A percentile compares a stretch with the other conserved stretches of the same genome.
These are phyloP conservation scores for Diplosoma virens DNA, from an alignment of 23 tunicate species.

Conservation along the genomic window DNA sequence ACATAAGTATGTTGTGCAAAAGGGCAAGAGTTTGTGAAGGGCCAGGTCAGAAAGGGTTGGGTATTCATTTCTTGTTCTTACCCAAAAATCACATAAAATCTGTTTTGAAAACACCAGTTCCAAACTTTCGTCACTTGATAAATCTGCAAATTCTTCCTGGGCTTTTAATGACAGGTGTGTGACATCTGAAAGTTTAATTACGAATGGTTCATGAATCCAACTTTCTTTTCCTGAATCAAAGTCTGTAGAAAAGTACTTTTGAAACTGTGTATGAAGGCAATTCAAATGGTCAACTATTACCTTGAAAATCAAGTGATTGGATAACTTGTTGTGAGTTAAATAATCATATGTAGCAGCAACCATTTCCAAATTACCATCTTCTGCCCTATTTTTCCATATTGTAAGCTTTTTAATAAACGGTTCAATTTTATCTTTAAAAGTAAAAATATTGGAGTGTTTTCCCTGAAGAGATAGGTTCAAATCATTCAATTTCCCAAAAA, in stretches of 20 bases:
- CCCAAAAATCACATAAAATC: too few relatives aligned
- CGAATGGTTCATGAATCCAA: background rate
- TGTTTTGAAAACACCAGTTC: background rate
- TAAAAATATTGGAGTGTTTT: background rate
- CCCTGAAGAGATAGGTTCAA: too few relatives aligned
- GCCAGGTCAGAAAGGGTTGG: background rate
- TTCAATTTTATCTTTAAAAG: background rate
- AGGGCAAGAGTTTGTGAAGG: background rate
- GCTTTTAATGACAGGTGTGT: background rate
- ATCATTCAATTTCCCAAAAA: too few relatives aligned
- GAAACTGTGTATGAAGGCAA: background rate
- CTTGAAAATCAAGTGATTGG: background rate
- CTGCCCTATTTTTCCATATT: too few relatives aligned
- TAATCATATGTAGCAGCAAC: too few relatives aligned
- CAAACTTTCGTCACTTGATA: background rate
- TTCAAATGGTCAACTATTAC: background rate
- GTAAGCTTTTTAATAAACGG: too few relatives aligned
- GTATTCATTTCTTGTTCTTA: too few relatives aligned
- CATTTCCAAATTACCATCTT: too few relatives aligned
- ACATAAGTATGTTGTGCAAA: too few relatives aligned
- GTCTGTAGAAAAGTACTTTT: background rate
- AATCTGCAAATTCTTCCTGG: too few relatives aligned
- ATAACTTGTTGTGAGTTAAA: background rate
- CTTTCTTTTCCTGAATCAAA: background rate
- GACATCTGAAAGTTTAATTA: background rate